Percentiles rank a stretch among this genome's conserved stretches.
phyloP scores from a whole-genome alignment of 2,113 vertebrate genomes.

The Salvelinus alpinus region DNA sequence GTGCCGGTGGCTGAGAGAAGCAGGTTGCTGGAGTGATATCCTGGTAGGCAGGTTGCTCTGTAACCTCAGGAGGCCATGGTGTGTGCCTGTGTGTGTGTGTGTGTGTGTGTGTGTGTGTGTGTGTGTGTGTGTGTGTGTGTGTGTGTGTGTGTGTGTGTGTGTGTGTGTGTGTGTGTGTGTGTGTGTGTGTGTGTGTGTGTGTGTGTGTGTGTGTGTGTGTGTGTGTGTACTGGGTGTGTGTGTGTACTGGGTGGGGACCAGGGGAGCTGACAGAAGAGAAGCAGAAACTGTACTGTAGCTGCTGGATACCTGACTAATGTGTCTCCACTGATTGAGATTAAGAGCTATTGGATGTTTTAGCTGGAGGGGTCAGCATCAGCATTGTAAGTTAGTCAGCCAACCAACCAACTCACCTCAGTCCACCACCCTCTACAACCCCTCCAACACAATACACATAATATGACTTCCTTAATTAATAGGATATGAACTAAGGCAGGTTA shows the following conservation, averaged over 20 bases:
- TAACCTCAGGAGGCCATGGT: constrained; percentile 25
- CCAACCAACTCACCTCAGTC: constrained; percentile 38
- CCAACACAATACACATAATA: too few relatives aligned
- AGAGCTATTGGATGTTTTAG: constrained; percentile 52
- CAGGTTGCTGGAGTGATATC: constrained; percentile 22
- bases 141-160: too few relatives aligned
- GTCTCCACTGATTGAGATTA: constrained; percentile 57
- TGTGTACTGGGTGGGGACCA: constrained; percentile 15
- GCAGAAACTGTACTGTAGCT: constrained; percentile 18
- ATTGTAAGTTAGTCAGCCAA: constrained; percentile 50
- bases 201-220: too few relatives aligned
- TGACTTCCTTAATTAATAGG: too few relatives aligned
- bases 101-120: too few relatives aligned
- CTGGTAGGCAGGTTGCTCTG: constrained; percentile 4
- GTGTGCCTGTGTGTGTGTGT: neutral
- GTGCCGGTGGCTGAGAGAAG: neutral
- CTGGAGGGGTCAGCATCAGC: constrained; percentile 50
- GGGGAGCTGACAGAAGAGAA: constrained; percentile 9
- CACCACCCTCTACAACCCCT: neutral
- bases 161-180: neutral
- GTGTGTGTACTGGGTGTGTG: too few relatives aligned
- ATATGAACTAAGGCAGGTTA: too few relatives aligned
- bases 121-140: too few relatives aligned
- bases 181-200: too few relatives aligned
- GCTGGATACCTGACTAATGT: constrained; percentile 61